Percentiles rank a stretch among this genome's conserved stretches.
These are phyloP conservation scores for Toxotes chatareus DNA, from an alignment of 2,113 vertebrate genomes.

Conservation along the genomic window DNA sequence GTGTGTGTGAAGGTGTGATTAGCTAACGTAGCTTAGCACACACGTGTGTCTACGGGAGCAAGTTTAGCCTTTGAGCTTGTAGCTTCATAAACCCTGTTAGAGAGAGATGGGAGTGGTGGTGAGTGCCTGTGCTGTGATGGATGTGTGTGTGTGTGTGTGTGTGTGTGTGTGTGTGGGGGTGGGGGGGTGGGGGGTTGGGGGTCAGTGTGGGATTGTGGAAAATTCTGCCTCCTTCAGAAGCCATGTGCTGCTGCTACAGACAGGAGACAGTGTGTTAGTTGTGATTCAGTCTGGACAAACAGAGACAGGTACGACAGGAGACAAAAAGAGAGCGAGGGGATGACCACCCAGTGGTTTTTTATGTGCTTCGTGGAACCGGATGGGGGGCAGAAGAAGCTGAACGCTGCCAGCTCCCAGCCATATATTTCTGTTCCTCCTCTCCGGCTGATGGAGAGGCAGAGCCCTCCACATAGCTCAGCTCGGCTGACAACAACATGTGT, in stretches of 20 bases:
- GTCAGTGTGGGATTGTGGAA: conserved; percentile 56
- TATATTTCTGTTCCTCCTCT: conserved; percentile 19
- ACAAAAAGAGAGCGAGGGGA: conserved; percentile 31
- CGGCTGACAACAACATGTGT: conserved; percentile 73
- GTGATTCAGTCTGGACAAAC: conserved; percentile 51
- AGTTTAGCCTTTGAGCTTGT: conserved; percentile 37
- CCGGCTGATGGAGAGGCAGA: conserved; percentile 59
- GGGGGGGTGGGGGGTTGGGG: too few relatives aligned
- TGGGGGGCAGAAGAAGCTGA: conserved; percentile 1
- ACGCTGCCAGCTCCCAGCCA: conserved; percentile 34
- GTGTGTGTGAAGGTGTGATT: conserved; percentile 31
- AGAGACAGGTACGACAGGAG: conserved; percentile 46
- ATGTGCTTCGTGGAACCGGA: conserved; percentile 16
- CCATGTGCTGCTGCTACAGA: conserved; percentile 66
- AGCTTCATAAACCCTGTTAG: conserved; percentile 72
- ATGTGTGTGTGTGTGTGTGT: neutral
- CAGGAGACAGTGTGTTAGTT: conserved; percentile 66
- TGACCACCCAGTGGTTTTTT: conserved; percentile 53
- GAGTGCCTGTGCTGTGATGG: conserved; percentile 26
- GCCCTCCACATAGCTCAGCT: conserved; percentile 58
- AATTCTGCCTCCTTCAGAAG: conserved; percentile 52
- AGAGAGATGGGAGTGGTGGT: conserved; percentile 33
- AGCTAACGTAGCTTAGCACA: conserved; percentile 45
- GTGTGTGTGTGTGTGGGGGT: too few relatives aligned
- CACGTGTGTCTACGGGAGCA: conserved; percentile 36